Evolutionary conservation across 2,113 vertebrate species (phyloP), one percentile per base, ranked within the genome.

Genomic region (Micronycteris hirsuta): DNA sequence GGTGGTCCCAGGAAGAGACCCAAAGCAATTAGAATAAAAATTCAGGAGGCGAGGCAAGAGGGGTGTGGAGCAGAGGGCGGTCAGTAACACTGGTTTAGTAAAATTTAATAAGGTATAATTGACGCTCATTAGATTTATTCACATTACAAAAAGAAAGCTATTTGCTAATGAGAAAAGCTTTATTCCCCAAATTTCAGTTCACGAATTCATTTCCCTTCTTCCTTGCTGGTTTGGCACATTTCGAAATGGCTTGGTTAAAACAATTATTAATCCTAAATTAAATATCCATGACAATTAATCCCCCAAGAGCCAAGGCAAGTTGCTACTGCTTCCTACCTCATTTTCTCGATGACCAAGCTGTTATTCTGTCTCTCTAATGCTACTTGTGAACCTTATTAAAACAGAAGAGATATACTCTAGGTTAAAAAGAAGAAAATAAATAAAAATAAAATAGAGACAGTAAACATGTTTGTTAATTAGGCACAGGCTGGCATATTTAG

Each of bases 221-320:
- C 91, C 95, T 97, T 92, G 94, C 91, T 89, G 80, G 86, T 91
- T 94, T 97, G 96, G 96, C 96, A 95, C 91, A 88, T 94, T 98
- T 96, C 95, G 93, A 93, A 97, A 96, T 61, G 81, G 88, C 96
- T 96, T 85, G 81, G 90, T 96, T 97, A 97, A 97, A 97, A 97
- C 94, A 92, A 94, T 96, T 96, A 97, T 97, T 97, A 97, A 97
- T 97, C 96, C 92, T 82, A 96, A 97, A 97, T 96, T 97, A 96
- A 97, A 97, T 97, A 96, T 96, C 97, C 95, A 91, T 95, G 96
- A 90, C 95, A 94, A 97, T 96, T 89, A 96, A 97, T 97, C 85
- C 90, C 95, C 74, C 82, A 56, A 83, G 93, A 96, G 93, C 81
- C 82, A 36, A 74, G 85, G 74, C 78, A 93, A 82, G 76, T 94